Percentiles rank a stretch among this genome's conserved stretches.
Evolutionary conservation across 2,113 vertebrate genomes (phyloP).

Genomic region (Calonectris borealis): DNA sequence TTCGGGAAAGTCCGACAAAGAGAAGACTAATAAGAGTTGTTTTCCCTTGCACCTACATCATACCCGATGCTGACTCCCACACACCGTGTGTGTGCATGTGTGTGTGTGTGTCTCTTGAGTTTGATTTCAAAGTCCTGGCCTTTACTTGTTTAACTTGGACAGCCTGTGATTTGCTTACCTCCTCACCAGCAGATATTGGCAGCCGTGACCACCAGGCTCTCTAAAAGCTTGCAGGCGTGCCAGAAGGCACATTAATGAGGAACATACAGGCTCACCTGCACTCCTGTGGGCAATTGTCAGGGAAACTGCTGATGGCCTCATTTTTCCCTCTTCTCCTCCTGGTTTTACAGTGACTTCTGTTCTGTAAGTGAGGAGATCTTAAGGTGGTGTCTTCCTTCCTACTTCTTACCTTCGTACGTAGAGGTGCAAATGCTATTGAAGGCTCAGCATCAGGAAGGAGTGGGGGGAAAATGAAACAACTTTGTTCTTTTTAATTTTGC

Average conservation of each 20-base stretch:
- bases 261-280: not conserved
- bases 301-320: not conserved
- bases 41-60: not conserved
- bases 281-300: not conserved
- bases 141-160: slow-evolving; percentile 24
- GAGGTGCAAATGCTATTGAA: not conserved
- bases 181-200: not conserved
- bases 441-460: not conserved
- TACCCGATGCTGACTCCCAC: not conserved
- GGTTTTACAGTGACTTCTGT: not conserved
- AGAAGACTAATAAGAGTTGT: not conserved
- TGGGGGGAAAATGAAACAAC: not conserved
- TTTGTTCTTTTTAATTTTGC: not conserved
- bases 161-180: not conserved
- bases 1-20: not conserved
- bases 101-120: not conserved
- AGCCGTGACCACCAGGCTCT: not conserved
- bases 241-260: not conserved
- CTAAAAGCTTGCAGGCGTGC: not conserved
- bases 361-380: not conserved
- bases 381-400: not conserved
- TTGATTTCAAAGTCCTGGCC: not conserved
- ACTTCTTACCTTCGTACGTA: not conserved
- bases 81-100: accelerated
- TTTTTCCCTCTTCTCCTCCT: not conserved